phyloP scores from a whole-genome alignment of 2,113 vertebrate species.

The Chauna torquata region DNA sequence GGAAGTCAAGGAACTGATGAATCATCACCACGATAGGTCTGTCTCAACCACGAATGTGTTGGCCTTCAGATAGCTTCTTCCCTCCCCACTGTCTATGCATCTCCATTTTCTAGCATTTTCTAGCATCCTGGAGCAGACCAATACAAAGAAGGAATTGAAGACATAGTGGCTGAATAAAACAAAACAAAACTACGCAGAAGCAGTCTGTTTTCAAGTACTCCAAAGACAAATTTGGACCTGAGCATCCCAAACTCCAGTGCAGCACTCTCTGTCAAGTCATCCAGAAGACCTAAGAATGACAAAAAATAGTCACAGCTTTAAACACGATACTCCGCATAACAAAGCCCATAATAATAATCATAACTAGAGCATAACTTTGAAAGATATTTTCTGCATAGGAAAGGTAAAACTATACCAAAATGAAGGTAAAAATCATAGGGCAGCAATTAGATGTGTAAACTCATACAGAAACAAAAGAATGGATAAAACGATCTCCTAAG shows the following conservation, averaged over 20 bases:
- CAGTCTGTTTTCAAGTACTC: background rate
- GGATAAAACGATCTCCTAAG: background rate
- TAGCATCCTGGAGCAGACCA: background rate
- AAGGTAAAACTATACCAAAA: background rate
- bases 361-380: background rate
- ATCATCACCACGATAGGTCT: rapidly evolving
- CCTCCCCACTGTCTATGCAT: background rate
- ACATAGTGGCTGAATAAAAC: background rate
- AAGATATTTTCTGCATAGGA: background rate
- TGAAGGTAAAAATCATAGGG: background rate
- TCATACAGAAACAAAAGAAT: background rate
- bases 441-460: background rate
- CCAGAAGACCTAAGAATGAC: background rate
- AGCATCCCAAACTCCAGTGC: background rate
- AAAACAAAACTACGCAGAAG: background rate
- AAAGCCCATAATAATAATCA: background rate
- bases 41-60: background rate
- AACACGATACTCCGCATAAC: background rate
- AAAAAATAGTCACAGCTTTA: background rate
- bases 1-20: background rate
- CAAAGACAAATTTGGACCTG: background rate
- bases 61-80: background rate
- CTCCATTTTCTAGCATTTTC: background rate
- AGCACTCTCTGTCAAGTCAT: background rate
- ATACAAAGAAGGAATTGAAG: background rate